Evolutionary conservation across 1,140 invertebrate genomes (phyloP).

Genomic region (Brachionus asplanchnoidis): DNA sequence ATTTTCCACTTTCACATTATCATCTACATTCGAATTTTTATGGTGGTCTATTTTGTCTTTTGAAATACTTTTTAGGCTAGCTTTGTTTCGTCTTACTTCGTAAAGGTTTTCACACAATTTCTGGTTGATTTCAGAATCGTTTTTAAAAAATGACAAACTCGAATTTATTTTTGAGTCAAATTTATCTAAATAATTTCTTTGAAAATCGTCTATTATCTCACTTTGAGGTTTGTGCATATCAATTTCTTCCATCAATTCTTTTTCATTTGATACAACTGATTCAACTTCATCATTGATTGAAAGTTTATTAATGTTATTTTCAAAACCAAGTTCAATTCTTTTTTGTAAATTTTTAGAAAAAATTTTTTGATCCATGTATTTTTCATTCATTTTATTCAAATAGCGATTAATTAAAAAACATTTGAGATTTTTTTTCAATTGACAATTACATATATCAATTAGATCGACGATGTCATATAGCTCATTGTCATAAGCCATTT

Average conservation of each 20-base stretch:
- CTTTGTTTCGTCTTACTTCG: neutral
- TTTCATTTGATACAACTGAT: neutral
- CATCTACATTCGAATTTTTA: neutral
- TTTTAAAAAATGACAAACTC: neutral
- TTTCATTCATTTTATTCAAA: neutral
- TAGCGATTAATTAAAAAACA: neutral
- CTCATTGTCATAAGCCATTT: slow-evolving; percentile 50
- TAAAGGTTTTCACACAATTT: neutral
- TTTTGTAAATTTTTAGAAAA: neutral
- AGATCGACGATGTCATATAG: slow-evolving; percentile 49
- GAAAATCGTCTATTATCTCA: neutral
- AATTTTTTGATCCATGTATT: neutral
- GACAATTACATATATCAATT: slow-evolving; percentile 48
- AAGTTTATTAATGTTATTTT: neutral
- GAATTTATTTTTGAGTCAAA: neutral
- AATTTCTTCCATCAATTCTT: neutral
- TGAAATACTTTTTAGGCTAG: neutral
- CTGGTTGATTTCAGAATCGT: neutral
- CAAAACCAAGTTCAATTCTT: neutral
- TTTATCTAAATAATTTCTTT: neutral
- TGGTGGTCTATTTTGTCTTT: neutral
- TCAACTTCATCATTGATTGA: neutral
- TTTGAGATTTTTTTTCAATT: slow-evolving; percentile 18
- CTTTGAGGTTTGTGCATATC: neutral
- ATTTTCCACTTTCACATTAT: neutral